Evolutionary conservation across 2,888 invertebrate genomes (phyloP).

Genomic region (Anagyrus pseudococci): DNA sequence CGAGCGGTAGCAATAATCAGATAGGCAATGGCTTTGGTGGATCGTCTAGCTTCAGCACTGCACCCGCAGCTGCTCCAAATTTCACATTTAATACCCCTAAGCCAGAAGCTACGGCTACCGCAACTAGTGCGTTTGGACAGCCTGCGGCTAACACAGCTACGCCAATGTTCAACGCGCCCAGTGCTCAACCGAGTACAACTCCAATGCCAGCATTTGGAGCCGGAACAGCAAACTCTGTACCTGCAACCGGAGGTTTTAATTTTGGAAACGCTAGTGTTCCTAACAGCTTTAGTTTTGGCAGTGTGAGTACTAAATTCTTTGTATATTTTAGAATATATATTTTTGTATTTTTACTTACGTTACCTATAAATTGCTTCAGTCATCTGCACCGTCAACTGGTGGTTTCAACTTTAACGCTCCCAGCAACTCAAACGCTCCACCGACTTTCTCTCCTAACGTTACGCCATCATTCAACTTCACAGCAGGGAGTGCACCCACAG

Average conservation of each 20-base stretch:
- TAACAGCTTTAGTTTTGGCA: constrained; percentile 26
- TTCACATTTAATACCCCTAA: constrained; percentile 54
- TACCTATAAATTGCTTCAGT: constrained; percentile 6
- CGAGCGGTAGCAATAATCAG: neutral
- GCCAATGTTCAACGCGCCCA: constrained; percentile 50
- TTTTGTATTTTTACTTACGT: neutral
- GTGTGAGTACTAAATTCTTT: constrained; percentile 17
- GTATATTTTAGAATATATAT: neutral
- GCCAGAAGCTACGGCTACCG: constrained; percentile 39
- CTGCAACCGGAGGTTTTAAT: constrained; percentile 47
- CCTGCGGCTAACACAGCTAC: constrained; percentile 33
- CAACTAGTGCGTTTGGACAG: constrained; percentile 48
- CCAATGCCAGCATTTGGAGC: constrained; percentile 27
- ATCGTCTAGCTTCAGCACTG: neutral
- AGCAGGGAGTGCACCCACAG: constrained; percentile 58
- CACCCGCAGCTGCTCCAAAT: constrained; percentile 19
- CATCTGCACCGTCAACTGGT: constrained; percentile 44
- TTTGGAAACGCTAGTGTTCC: constrained; percentile 40
- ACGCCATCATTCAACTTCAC: constrained; percentile 65
- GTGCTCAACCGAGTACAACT: constrained; percentile 33
- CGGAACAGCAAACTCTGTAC: constrained; percentile 42
- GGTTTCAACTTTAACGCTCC: constrained; percentile 58
- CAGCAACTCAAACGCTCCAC: constrained; percentile 42
- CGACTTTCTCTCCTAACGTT: constrained; percentile 60
- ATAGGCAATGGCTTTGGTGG: constrained; percentile 45